phyloP scores from a whole-genome alignment of 2,888 invertebrate genomes.

The Seira ritae region DNA sequence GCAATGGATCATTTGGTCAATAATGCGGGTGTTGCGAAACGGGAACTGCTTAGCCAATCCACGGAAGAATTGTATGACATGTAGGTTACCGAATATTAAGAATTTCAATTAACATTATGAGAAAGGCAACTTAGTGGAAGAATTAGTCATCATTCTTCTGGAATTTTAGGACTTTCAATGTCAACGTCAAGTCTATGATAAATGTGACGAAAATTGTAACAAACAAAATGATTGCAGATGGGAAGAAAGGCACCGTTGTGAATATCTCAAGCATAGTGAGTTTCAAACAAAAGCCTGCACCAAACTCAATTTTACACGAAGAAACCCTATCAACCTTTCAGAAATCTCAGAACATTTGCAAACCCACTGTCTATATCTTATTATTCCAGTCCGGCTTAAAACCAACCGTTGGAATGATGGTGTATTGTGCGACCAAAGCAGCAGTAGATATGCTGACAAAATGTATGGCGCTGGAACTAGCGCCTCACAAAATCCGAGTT shows the following conservation, averaged over 20 bases:
- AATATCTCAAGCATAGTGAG: conserved; percentile 91
- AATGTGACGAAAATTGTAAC: conserved; percentile 90
- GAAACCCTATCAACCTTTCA: too few relatives aligned
- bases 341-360: too few relatives aligned
- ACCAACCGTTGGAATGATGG: conserved; percentile 42
- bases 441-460: conserved; percentile 90
- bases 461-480: conserved; percentile 90
- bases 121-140: too few relatives aligned
- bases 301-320: too few relatives aligned
- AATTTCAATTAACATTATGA: too few relatives aligned
- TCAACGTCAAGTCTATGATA: conserved; percentile 90
- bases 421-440: conserved; percentile 90
- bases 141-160: too few relatives aligned
- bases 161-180: conserved; percentile 77
- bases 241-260: conserved; percentile 87
- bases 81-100: too few relatives aligned
- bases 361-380: background rate
- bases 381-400: conserved; percentile 32
- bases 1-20: conserved; percentile 90
- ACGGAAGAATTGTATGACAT: conserved; percentile 8
- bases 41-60: background rate
- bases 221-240: conserved; percentile 83
- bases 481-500: conserved; percentile 86
- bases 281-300: too few relatives aligned
- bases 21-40: conserved; percentile 86